Base-by-base conservation (phyloP, 2,797 vertebrate genomes). In the Melanotaenia maccullochi region DNA sequence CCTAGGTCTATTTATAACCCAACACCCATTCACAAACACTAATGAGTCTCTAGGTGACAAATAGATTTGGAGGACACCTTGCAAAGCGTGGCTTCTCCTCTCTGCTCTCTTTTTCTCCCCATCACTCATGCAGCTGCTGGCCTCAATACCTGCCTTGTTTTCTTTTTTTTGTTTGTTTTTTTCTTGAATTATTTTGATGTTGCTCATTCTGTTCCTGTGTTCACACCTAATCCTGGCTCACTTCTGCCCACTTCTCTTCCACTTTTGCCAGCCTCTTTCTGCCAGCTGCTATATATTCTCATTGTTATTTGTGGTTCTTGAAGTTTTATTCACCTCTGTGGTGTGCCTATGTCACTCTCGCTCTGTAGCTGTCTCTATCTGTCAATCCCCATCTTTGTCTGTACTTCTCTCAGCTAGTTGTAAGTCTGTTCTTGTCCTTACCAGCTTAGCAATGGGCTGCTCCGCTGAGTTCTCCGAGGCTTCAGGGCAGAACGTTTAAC, bases 1-100 rank as follows among this genome's bases (percentile, higher is more conserved):
- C 60, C 69, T n/a, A 51, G 71, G 69, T 68, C 84, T 90, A 89
- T 91, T 89, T 89, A 89, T 90, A 91, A 87, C 84, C 68, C 72
- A 64, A 80, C 73, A 13, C 64, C 73, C 69, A 32, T 84, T 88
- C 77, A 66, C 60, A 86, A 85, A 79, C 76, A 68, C 78, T 93
- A 91, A 93, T 90, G 85, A 89, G 86, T 79, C 87, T 83, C 74
- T 57, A 68, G 83, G 78, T 90, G 85, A 90, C 69, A 83, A 89
- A 92, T 83, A 73, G 78, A 71, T 86, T 84, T 75, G 64, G 82
- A 85, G 78, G 74, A 86, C 75, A 87, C 75, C 81, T 83, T 71
- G 49, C 65, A 68, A 71, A 73, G 69, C 76, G 55, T 12, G 20
- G 38, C 60, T 78, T 73, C 73, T 85, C 56, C 58, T 40, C 49